phyloP scores from a whole-genome alignment of 2,888 invertebrate species.

The Callyntrura guangdongensis region DNA sequence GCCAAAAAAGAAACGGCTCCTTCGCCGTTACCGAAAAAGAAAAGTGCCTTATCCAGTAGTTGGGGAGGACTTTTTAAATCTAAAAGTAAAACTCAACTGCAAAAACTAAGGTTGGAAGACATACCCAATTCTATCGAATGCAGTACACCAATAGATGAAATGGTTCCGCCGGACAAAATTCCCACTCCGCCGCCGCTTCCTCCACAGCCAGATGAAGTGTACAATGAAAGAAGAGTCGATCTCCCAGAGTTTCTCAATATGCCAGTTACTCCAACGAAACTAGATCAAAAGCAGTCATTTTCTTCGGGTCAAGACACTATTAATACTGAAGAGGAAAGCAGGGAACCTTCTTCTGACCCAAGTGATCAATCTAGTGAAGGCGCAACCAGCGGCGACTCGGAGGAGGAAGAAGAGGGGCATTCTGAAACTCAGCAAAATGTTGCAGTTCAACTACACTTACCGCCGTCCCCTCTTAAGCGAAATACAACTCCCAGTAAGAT shows the following conservation, averaged over 20 bases:
- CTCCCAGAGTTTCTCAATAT: conserved; percentile 34
- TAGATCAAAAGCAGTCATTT: neutral
- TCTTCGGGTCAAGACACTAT: too few species aligned
- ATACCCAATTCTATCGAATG: conserved; percentile 9
- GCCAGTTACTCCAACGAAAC: neutral
- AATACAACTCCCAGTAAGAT: neutral
- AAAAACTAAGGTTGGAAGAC: neutral
- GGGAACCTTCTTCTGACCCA: conserved; percentile 38
- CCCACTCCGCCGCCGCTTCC: conserved; percentile 55
- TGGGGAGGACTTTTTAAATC: conserved; percentile 57
- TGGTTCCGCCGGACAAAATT: conserved; percentile 61
- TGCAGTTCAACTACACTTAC: conserved; percentile 40
- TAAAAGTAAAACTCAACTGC: conserved; percentile 41
- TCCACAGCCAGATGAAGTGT: neutral
- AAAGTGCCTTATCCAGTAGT: neutral
- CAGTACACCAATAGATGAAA: conserved; percentile 64
- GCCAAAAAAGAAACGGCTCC: neutral
- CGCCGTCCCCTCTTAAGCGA: neutral
- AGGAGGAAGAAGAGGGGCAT: conserved; percentile 40
- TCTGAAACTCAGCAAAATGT: conserved; percentile 17
- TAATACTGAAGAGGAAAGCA: neutral
- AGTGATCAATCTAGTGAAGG: conserved; percentile 28
- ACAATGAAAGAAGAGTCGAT: conserved; percentile 51
- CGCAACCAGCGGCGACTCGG: conserved; percentile 46
- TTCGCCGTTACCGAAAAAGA: neutral